phyloP scores from a whole-genome alignment of 1,140 invertebrate genomes.

The Schmidtea mediterranea region DNA sequence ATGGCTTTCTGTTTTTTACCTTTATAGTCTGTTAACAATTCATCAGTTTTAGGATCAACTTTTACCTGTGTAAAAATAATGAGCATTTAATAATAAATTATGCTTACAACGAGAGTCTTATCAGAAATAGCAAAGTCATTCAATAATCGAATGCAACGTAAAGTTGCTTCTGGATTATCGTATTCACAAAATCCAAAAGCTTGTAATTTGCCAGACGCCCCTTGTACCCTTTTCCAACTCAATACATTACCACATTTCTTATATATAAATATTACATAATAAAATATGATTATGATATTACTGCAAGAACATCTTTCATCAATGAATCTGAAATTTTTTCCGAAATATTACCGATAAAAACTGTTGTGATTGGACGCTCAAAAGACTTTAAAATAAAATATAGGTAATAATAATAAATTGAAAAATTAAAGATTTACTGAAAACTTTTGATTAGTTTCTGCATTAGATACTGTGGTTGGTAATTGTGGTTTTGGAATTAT shows the following conservation, averaged over 20 bases:
- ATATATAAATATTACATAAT: no score
- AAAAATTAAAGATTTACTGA: no score
- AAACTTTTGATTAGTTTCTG: no score
- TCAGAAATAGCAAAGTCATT: constrained; percentile 76
- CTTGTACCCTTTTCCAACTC: constrained; percentile 84
- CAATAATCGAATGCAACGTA: constrained; percentile 65
- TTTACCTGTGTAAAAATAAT: constrained; percentile 31
- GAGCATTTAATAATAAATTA: no score
- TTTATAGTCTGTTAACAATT: constrained; percentile 62
- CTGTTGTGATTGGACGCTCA: constrained; percentile 50
- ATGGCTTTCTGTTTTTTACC: no score
- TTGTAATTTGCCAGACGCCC: constrained; percentile 35
- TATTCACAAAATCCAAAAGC: constrained; percentile 96
- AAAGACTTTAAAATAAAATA: no score
- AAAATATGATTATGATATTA: constrained; percentile 8
- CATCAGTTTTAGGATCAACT: constrained; percentile 85
- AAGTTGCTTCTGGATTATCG: constrained; percentile 65
- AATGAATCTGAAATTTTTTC: constrained; percentile 75
- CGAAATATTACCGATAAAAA: constrained; percentile 92
- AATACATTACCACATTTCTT: constrained; percentile 54
- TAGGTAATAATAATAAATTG: no score
- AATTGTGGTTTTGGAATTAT: no score
- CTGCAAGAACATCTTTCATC: constrained; percentile 35
- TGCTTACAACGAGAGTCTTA: constrained; percentile 49
- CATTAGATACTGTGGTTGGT: no score